phyloP scores from a whole-genome alignment of 2,113 vertebrate species.

The Nettapus auritus region DNA sequence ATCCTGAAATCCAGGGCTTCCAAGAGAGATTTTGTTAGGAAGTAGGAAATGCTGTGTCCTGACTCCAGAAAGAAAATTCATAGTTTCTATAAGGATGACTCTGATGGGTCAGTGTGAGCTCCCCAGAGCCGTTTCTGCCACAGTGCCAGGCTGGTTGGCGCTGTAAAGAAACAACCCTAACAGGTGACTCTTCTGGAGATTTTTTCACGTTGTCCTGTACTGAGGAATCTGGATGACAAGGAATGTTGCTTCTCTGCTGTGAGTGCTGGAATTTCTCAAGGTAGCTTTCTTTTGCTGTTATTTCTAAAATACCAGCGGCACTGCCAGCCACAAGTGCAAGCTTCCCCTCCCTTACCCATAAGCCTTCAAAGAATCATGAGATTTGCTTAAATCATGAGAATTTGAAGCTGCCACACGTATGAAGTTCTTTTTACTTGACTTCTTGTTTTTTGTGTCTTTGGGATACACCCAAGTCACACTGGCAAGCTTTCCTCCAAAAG shows the following conservation, averaged over 20 bases:
- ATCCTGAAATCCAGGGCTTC: constrained; percentile 1
- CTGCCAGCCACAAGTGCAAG: background rate
- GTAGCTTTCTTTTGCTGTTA: background rate
- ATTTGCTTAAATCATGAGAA: constrained; percentile 43
- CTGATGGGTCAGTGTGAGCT: background rate
- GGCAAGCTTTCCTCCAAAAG: background rate
- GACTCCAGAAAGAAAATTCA: background rate
- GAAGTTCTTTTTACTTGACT: constrained; percentile 35
- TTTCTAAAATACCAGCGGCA: background rate
- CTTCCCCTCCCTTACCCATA: background rate
- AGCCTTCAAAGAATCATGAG: constrained; percentile 1
- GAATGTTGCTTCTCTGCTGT: background rate
- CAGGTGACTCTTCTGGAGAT: background rate
- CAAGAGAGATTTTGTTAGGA: background rate
- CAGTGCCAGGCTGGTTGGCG: background rate
- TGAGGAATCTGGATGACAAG: background rate
- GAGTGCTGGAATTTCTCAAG: background rate
- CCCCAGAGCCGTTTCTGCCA: background rate
- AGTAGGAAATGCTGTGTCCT: background rate
- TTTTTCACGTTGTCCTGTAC: background rate
- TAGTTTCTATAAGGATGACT: background rate
- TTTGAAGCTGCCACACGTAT: background rate
- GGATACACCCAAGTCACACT: constrained; percentile 55
- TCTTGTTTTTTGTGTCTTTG: constrained; percentile 53
- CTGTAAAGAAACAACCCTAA: background rate